Base-by-base conservation (phyloP, 2,888 invertebrate species). In the Calliopum simillimum region DNA sequence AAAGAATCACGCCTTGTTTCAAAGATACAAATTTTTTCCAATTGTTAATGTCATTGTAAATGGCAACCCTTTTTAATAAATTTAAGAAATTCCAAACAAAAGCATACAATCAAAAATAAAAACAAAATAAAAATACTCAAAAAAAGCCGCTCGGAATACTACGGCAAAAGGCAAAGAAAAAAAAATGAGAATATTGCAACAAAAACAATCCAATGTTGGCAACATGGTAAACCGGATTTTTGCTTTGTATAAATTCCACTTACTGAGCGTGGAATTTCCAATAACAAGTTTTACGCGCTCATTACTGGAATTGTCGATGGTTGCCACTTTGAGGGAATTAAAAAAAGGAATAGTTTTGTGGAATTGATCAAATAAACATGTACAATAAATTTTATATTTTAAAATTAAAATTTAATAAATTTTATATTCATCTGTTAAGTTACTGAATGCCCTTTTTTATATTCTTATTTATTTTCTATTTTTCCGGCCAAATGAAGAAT, bases 1-100 rank as follows among this genome's bases (percentile, higher is more conserved):
- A n/a, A n/a, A n/a, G n/a, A n/a, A n/a, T n/a, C n/a, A n/a, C n/a
- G n/a, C n/a, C n/a, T n/a, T n/a, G n/a, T n/a, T n/a, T n/a, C n/a
- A n/a, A n/a, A n/a, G n/a, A n/a, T n/a, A n/a, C 65, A 65, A 55
- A 53, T 65, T 65, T 53, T 41, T 44, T 46, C 49, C 33, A 14
- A 33, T n/a, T 3, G 8, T 23, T 14, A 46, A 33, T 33, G 33
- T 5, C 33, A 33, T n/a, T n/a, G n/a, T n/a, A n/a, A n/a, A n/a
- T n/a, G n/a, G 4, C 33, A 5, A 33, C 33, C 33, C 33, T 33
- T 33, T 33, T 23, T 3, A 58, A 25, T n/a, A 58, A 33, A n/a
- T 21, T 25, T 25, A 8, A 25, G 23, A 58, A 58, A 58, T 58
- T 6, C 3, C 8, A 51, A 64, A 51, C 13, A 51, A 46, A 25